Percentiles rank a stretch among this genome's conserved stretches.
phyloP scores from a whole-genome alignment of 2,113 vertebrate genomes.

The Tyrannus savana region DNA sequence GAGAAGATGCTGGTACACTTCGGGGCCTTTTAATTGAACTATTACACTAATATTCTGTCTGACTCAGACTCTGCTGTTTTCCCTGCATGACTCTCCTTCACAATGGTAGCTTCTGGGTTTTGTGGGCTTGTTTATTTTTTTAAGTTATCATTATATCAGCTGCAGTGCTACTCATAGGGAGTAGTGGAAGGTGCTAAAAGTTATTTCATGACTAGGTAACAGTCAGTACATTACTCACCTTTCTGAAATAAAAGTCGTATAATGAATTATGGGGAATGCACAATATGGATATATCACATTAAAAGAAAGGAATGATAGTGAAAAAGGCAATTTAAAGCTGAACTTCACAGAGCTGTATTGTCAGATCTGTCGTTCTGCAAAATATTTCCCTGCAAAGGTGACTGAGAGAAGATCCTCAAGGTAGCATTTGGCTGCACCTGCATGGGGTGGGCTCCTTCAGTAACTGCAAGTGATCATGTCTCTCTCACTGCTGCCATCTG shows the following conservation, averaged over 20 bases:
- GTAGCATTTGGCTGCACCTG: not conserved
- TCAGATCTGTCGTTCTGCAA: not conserved
- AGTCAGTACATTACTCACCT: not conserved
- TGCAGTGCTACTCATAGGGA: not conserved
- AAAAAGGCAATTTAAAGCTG: not conserved
- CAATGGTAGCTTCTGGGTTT: not conserved
- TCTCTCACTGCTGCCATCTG: not conserved
- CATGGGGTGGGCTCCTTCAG: not conserved
- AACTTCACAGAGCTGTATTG: not conserved
- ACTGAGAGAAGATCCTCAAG: not conserved
- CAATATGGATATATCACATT: not conserved
- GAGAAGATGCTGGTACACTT: not conserved
- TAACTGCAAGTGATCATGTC: not conserved
- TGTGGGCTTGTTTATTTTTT: not conserved
- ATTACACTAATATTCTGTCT: not conserved
- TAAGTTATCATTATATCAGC: not conserved
- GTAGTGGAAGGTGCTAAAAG: not conserved
- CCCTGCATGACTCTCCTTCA: not conserved
- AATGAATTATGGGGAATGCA: not conserved
- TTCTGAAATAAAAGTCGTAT: not conserved
- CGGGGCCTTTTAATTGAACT: not conserved
- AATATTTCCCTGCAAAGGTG: not conserved
- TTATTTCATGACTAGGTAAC: not conserved
- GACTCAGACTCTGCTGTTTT: not conserved
- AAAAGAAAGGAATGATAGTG: not conserved